Percentiles rank a stretch among this genome's conserved stretches.
Evolutionary conservation across 2,888 invertebrate genomes (phyloP).

Genomic region (Cryptocephalus moraei): DNA sequence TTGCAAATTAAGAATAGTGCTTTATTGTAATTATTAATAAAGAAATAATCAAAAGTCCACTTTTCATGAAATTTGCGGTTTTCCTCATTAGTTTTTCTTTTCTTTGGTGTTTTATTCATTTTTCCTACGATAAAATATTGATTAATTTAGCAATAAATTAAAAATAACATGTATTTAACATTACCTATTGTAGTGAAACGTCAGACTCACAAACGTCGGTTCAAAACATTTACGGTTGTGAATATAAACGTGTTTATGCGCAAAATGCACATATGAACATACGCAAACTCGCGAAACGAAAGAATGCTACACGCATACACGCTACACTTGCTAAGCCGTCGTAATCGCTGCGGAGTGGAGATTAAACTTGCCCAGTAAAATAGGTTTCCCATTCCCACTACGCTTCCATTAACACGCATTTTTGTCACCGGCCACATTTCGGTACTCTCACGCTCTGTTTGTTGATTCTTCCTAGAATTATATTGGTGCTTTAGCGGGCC

Average conservation of each 20-base stretch:
- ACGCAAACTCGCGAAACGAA: slow-evolving; percentile 1
- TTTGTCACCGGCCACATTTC: background rate
- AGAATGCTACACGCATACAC: slow-evolving; percentile 1
- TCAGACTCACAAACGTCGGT: no score
- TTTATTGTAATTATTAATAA: slow-evolving; percentile 2
- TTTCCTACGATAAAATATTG: slow-evolving; percentile 1
- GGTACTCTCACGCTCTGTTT: background rate
- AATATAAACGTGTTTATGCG: slow-evolving; percentile 1
- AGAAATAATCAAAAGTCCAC: slow-evolving; percentile 2
- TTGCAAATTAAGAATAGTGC: slow-evolving; percentile 2
- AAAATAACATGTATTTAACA: background rate
- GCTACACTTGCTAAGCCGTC: slow-evolving; percentile 1
- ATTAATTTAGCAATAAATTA: background rate
- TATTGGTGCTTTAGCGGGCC: no score
- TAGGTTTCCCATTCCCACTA: background rate
- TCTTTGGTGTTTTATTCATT: slow-evolving; percentile 2
- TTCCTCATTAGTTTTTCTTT: no score
- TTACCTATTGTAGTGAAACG: slow-evolving; percentile 1
- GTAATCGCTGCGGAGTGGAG: background rate
- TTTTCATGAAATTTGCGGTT: no score
- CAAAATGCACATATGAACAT: slow-evolving; percentile 2
- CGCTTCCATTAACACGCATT: background rate
- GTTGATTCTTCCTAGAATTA: background rate
- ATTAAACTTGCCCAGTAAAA: background rate
- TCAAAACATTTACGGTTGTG: no score